Evolutionary conservation across 2,797 vertebrate species (phyloP).

Genomic region (Acanthornis magna): DNA sequence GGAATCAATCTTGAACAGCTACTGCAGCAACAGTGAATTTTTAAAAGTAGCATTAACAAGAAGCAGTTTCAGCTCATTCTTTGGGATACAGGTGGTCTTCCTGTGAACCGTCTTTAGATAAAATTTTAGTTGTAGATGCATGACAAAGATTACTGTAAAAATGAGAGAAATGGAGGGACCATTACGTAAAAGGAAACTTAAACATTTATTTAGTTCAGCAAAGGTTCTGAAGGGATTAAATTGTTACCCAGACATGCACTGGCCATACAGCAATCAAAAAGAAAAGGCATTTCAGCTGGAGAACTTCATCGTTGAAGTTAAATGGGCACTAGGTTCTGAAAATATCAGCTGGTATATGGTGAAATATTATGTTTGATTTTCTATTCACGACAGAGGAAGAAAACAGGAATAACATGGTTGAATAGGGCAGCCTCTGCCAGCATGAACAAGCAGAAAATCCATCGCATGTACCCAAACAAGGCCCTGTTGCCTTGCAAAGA

Average conservation of each 20-base stretch:
- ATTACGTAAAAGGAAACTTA: background rate
- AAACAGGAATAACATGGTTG: background rate
- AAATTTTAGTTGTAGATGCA: background rate
- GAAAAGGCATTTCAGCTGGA: background rate
- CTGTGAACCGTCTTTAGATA: background rate
- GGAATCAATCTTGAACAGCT: background rate
- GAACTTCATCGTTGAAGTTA: background rate
- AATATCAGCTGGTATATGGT: background rate
- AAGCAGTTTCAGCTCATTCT: background rate
- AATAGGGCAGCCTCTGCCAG: background rate
- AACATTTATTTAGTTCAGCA: background rate
- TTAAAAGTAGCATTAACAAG: background rate
- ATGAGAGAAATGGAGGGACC: background rate
- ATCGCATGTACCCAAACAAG: background rate
- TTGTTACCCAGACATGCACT: background rate
- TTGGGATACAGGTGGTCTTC: background rate
- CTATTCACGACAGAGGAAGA: background rate
- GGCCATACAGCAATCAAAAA: background rate
- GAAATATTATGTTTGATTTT: background rate
- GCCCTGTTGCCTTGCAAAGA: background rate
- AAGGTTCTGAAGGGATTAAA: background rate
- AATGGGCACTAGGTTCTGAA: background rate
- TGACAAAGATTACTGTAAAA: background rate
- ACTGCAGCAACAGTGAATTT: background rate
- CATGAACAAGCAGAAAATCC: background rate